Evolutionary conservation across 2,797 vertebrate species (phyloP).

Genomic region (Scarus forsteni): DNA sequence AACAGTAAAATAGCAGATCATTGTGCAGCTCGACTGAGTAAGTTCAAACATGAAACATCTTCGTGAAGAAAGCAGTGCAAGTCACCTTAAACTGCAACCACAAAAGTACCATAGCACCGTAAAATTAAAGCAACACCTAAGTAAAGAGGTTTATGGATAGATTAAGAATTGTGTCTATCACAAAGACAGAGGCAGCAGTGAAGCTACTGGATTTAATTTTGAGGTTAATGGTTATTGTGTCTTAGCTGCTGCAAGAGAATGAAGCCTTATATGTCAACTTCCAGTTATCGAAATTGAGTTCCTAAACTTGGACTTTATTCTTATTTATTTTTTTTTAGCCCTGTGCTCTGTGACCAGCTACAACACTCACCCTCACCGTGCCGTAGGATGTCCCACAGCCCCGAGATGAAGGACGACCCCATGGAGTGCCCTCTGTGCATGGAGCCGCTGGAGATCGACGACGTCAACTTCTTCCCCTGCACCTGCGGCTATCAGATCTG

Average conservation of each 20-base stretch:
- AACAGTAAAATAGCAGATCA: too few species aligned
- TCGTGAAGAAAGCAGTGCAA: too few species aligned
- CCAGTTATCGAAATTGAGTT: neutral
- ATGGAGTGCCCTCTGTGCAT: slow-evolving; percentile 99
- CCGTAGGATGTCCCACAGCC: slow-evolving; percentile 98
- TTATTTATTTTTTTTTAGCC: slow-evolving; percentile 52
- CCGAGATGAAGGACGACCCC: slow-evolving; percentile 97
- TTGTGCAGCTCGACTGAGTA: too few species aligned
- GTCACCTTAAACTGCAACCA: neutral
- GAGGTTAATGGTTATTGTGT: neutral
- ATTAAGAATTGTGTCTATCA: neutral
- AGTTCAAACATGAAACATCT: too few species aligned
- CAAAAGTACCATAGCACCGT: neutral
- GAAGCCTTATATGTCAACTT: neutral
- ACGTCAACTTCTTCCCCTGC: slow-evolving; percentile 99
- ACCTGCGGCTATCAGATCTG: slow-evolving; percentile 99
- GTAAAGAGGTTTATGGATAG: neutral
- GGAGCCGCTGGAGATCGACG: slow-evolving; percentile 99
- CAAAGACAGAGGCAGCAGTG: slow-evolving; percentile 1
- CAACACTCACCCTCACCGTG: slow-evolving; percentile 58
- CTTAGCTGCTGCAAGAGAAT: neutral
- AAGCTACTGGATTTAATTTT: neutral
- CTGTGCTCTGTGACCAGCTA: slow-evolving; percentile 70
- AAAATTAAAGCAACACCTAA: neutral
- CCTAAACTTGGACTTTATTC: neutral